Evolutionary conservation across 2,113 vertebrate genomes (phyloP).

Genomic region (Cacatua alba): DNA sequence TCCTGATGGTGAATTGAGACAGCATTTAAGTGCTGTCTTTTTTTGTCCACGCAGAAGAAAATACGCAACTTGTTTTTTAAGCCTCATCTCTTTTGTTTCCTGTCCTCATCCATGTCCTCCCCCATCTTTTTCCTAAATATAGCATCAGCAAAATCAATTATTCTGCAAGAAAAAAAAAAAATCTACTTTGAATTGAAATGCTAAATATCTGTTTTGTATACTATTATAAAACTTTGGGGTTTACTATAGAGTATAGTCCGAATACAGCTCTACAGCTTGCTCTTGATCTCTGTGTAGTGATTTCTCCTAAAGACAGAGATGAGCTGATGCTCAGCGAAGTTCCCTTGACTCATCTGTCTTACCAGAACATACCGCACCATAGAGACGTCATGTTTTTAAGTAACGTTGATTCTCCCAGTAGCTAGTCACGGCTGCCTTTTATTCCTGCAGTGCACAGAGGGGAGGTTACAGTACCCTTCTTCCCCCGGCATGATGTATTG

Average conservation of each 20-base stretch:
- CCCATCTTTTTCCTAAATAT: neutral
- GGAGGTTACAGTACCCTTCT: conserved; percentile 16
- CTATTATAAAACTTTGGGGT: neutral
- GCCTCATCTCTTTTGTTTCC: neutral
- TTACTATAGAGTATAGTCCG: neutral
- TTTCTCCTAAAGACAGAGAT: neutral
- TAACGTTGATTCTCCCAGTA: neutral
- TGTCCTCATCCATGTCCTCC: neutral
- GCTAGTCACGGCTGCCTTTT: neutral
- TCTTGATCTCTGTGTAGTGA: neutral
- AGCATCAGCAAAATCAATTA: neutral
- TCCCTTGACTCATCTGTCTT: conserved; percentile 15
- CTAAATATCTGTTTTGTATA: neutral
- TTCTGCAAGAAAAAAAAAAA: neutral
- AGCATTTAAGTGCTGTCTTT: neutral
- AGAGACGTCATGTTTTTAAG: neutral
- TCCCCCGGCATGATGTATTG: conserved; percentile 36
- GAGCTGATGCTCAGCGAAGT: neutral
- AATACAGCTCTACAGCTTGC: neutral
- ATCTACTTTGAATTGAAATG: neutral
- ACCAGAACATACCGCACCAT: neutral
- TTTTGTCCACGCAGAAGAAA: neutral
- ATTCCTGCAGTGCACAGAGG: neutral
- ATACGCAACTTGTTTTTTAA: neutral
- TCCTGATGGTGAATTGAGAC: neutral